Evolutionary conservation across 2,797 vertebrate species (phyloP), one percentile per base, ranked within the genome.

Genomic region (Mycteria americana): DNA sequence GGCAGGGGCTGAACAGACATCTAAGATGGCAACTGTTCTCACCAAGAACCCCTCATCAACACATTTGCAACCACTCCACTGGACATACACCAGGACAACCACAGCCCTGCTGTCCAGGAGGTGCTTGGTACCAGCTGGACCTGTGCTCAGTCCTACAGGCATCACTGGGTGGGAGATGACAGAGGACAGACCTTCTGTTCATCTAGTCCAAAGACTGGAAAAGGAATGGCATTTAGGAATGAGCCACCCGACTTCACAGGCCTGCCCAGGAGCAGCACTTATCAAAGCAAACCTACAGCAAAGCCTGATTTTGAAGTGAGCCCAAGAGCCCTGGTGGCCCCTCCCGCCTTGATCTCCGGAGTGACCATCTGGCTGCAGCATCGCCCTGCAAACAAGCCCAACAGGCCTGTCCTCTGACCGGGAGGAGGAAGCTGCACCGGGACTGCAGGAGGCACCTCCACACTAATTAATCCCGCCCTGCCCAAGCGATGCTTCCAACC

Each of bases 331-430:
- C 46, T 15, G 48, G 70, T 2, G 0, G 87, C 65, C 68, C 50
- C 65, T 95, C 86, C 81, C 1, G 0, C 43, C 85, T 65, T 30
- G 77, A 88, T 92, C 76, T 85, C 76, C 8, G 0, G 45, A 81
- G 87, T 84, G 94, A 93, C 96, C 94, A 95, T 94, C 93, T 96
- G 94, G 89, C 87, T 86, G 82, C 76, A 91, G 91, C 81, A 28
- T 72, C 59, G 81, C 77, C 91, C 93, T 53, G 57, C 86, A 85
- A 95, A 93, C 87, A 60, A 89, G 86, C 62, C 62, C 28, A 37
- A 85, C 93, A 73, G 72, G 80, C 91, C 67, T 24, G 24, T 92
- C 90, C 80, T 72, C 69, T 17, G 1, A 75, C 48, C 0, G 1
- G 68, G 31, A 64, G 53, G 14, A 79, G 90, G 81, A 84, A 84